These are phyloP conservation scores for Thymelicus sylvestris DNA, from an alignment of 2,888 invertebrate genomes.

Conservation along the genomic window DNA sequence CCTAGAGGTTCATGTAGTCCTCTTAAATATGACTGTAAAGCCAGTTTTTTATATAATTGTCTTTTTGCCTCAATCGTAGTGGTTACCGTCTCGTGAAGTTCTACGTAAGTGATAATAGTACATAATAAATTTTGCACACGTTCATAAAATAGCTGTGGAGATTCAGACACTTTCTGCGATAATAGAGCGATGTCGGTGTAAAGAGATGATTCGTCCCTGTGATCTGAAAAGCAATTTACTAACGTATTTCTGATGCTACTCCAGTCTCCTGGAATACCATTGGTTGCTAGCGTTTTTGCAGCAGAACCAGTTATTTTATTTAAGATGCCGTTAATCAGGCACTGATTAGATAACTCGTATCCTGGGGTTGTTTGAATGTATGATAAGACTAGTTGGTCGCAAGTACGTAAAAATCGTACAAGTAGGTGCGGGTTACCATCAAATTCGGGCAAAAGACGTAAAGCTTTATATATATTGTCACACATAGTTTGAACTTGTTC, in stretches of 20 bases:
- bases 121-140: constrained; percentile 37
- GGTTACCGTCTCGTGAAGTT: constrained; percentile 27
- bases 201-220: constrained; percentile 46
- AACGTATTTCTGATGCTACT: constrained; percentile 40
- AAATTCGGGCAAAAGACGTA: constrained; percentile 79
- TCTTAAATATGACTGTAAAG: constrained; percentile 36
- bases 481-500: not conserved
- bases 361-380: constrained; percentile 27
- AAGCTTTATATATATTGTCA: constrained; percentile 28
- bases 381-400: constrained; percentile 41
- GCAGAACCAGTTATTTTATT: too few species aligned
- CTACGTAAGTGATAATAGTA: constrained; percentile 38
- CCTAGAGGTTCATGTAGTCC: constrained; percentile 42
- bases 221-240: constrained; percentile 48
- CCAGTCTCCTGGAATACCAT: constrained; percentile 43
- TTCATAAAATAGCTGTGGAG: constrained; percentile 41
- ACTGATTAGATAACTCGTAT: constrained; percentile 33
- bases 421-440: constrained; percentile 56
- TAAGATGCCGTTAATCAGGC: constrained; percentile 41
- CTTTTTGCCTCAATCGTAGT: constrained; percentile 40
- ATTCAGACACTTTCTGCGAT: constrained; percentile 25
- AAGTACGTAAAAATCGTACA: constrained; percentile 44
- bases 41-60: constrained; percentile 38
- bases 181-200: constrained; percentile 43
- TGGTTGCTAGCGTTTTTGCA: constrained; percentile 40